Evolutionary conservation across 2,888 invertebrate species (phyloP).

Genomic region (Lasioglossum marginatum): DNA sequence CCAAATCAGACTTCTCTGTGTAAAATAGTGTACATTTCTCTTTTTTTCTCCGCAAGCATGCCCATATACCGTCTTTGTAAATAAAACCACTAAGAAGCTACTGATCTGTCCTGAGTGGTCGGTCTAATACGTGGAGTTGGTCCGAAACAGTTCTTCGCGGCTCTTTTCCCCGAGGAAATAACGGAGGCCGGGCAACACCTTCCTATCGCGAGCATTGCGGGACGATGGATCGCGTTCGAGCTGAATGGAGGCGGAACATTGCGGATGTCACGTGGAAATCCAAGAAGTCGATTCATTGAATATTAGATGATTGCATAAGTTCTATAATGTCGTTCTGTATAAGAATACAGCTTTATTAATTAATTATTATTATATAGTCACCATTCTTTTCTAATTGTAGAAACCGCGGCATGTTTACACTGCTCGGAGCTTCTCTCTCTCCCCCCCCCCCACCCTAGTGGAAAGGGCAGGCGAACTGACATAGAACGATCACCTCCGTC

Average conservation of each 20-base stretch:
- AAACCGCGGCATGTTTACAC: no score
- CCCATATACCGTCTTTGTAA: constrained; percentile 54
- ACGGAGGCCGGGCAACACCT: background rate
- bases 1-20: constrained; percentile 38
- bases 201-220: background rate
- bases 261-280: background rate
- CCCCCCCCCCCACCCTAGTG: no score
- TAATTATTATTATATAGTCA: no score
- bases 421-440: no score
- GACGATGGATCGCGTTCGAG: background rate
- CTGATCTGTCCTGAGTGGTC: constrained; percentile 20
- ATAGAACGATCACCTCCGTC: no score
- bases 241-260: background rate
- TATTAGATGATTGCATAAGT: no score
- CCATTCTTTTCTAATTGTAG: no score
- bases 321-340: no score
- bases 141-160: background rate
- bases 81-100: constrained; percentile 49
- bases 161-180: constrained; percentile 5
- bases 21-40: constrained; percentile 59
- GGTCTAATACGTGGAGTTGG: background rate
- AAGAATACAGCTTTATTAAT: no score
- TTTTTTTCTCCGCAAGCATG: constrained; percentile 33
- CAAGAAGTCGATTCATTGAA: no score
- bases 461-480: no score